phyloP scores from a whole-genome alignment of 2,113 vertebrate species.

The Leptobrachium leishanense region DNA sequence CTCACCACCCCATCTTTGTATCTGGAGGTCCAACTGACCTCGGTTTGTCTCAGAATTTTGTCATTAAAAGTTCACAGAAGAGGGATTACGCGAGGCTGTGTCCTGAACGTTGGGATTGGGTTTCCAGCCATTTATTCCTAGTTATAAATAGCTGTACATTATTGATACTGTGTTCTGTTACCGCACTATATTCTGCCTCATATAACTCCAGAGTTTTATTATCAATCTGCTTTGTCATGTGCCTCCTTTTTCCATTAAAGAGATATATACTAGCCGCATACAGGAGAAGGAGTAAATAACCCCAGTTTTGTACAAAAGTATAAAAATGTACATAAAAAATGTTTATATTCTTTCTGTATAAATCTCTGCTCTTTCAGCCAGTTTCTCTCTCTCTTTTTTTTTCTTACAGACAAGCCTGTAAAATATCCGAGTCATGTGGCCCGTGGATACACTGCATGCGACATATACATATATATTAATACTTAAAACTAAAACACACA shows the following conservation, averaged over 20 bases:
- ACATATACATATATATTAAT: too few species aligned
- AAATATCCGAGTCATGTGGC: too few species aligned
- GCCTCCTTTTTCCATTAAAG: slow-evolving; percentile 46
- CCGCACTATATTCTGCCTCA: slow-evolving; percentile 26
- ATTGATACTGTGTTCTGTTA: slow-evolving; percentile 49
- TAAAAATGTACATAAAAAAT: slow-evolving; percentile 31
- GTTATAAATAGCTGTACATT: slow-evolving; percentile 47
- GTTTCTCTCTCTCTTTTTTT: background rate
- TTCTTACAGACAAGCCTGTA: background rate
- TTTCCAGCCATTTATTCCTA: slow-evolving; percentile 18
- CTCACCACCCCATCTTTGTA: background rate
- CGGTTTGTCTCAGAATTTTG: background rate
- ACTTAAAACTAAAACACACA: too few species aligned
- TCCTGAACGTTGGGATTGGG: slow-evolving; percentile 22
- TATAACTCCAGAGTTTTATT: slow-evolving; percentile 44
- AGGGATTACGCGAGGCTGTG: slow-evolving; percentile 24
- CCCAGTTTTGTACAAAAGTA: slow-evolving; percentile 38
- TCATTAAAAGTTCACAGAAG: slow-evolving; percentile 30
- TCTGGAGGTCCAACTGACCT: background rate
- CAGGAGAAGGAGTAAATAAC: slow-evolving; percentile 31
- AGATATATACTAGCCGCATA: slow-evolving; percentile 35
- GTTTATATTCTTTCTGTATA: background rate
- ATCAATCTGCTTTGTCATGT: slow-evolving; percentile 44
- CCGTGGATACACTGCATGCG: too few species aligned
- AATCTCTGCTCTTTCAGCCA: background rate